Evolutionary conservation across 2,113 vertebrate species (phyloP).

Genomic region (Eira barbara): DNA sequence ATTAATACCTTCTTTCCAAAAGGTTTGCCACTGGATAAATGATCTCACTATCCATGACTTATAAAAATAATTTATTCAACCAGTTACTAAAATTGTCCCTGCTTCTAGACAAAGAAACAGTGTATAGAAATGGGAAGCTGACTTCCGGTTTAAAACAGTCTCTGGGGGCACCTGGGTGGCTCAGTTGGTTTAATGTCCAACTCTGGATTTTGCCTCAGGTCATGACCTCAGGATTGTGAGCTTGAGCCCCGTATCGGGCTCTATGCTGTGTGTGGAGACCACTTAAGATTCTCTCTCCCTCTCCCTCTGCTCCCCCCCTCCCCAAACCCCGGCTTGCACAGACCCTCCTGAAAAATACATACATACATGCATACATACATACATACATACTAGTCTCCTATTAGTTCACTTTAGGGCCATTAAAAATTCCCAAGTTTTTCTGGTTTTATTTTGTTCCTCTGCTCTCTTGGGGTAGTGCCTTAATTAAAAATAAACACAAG

Average conservation of each 20-base stretch:
- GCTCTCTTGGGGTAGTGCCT: neutral
- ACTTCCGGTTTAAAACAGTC: neutral
- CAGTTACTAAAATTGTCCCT: neutral
- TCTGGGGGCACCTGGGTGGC: neutral
- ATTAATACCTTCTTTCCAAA: neutral
- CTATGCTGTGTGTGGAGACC: neutral
- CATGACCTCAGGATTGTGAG: neutral
- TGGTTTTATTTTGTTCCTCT: neutral
- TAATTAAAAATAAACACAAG: neutral
- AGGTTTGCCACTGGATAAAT: constrained; percentile 3
- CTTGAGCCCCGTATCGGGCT: neutral
- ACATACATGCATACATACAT: too few species aligned
- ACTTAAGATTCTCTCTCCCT: neutral
- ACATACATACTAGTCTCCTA: neutral
- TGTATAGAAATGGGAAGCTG: neutral
- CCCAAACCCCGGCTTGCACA: neutral
- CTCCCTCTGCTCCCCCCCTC: too few species aligned
- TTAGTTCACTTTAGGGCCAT: neutral
- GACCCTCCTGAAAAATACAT: neutral
- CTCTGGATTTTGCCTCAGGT: neutral
- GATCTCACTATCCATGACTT: neutral
- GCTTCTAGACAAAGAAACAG: neutral
- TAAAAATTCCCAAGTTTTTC: neutral
- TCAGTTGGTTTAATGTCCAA: neutral
- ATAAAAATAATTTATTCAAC: neutral